Evolutionary conservation across 2,797 vertebrate genomes (phyloP).

Genomic region (Amblyopsis hoosieri): DNA sequence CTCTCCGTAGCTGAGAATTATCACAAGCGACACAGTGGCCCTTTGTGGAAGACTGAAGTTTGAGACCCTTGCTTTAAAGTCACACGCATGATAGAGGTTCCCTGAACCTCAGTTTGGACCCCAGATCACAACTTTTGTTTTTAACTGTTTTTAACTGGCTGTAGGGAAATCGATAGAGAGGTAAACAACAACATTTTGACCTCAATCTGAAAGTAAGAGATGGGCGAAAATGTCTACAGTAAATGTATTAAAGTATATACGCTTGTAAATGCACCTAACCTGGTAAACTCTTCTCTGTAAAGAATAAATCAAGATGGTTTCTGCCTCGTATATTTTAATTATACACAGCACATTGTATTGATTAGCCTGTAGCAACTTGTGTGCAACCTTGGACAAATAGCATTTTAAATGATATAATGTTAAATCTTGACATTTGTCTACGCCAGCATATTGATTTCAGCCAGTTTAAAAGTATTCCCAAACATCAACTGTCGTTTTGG

Average conservation of each 20-base stretch:
- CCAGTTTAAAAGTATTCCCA: not conserved
- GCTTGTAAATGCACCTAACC: too few relatives aligned
- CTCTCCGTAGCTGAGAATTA: too few relatives aligned
- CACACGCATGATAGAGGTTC: too few relatives aligned
- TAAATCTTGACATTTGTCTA: not conserved
- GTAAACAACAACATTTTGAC: too few relatives aligned
- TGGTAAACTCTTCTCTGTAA: not conserved
- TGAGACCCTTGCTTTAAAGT: too few relatives aligned
- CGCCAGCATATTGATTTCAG: not conserved
- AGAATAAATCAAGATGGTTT: not conserved
- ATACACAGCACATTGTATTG: not conserved
- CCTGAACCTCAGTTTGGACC: too few relatives aligned
- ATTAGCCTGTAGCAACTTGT: not conserved
- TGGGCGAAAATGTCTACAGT: not conserved
- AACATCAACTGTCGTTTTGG: not conserved
- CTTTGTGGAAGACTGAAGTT: too few relatives aligned
- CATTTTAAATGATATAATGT: not conserved
- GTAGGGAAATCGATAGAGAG: too few relatives aligned
- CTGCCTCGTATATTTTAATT: not conserved
- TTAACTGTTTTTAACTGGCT: too few relatives aligned
- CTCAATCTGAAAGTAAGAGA: too few relatives aligned
- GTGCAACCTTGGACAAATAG: not conserved
- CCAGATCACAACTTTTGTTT: too few relatives aligned
- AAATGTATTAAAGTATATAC: not conserved
- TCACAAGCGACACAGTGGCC: too few relatives aligned